Conservation (phyloP, 2,888 invertebrate genomes). For the Diachrysia chrysitis region DNA sequence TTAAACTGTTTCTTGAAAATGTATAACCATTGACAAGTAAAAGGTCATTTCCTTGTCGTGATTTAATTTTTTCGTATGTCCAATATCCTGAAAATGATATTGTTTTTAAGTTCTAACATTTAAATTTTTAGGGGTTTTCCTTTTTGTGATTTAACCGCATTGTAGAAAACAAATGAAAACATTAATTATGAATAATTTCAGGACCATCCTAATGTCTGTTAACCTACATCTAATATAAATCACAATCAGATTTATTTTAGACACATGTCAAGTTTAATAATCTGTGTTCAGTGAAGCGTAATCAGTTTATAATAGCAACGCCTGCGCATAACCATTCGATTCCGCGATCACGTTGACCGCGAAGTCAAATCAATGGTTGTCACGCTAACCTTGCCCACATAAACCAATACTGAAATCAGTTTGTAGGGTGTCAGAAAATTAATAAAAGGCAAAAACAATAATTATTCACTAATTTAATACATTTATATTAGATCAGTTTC, state of each 20-base stretch:
- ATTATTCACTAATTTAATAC: no score
- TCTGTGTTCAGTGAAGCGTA: no score
- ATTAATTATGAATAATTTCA: conserved; percentile 16
- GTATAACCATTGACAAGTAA: conserved; percentile 62
- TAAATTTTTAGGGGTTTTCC: conserved; percentile 52
- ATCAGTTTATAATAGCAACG: neutral
- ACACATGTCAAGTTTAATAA: neutral
- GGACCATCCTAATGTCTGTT: no score
- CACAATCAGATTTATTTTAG: neutral
- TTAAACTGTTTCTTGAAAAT: conserved; percentile 42
- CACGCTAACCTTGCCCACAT: neutral
- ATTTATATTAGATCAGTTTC: no score
- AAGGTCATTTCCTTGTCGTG: conserved; percentile 54
- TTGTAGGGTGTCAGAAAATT: no score
- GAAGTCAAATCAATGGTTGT: neutral
- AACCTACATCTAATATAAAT: no score
- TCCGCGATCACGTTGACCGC: neutral
- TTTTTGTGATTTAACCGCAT: conserved; percentile 19
- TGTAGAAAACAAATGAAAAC: neutral
- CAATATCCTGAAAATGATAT: conserved; percentile 27
- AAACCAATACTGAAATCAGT: neutral
- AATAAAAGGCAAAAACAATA: no score
- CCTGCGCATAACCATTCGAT: neutral
- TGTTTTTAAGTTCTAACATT: neutral
- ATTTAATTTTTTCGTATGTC: conserved; percentile 32